These are phyloP conservation scores for Pachyrhynchus sulphureomaculatus DNA, from an alignment of 1,140 invertebrate genomes.

Conservation along the genomic window DNA sequence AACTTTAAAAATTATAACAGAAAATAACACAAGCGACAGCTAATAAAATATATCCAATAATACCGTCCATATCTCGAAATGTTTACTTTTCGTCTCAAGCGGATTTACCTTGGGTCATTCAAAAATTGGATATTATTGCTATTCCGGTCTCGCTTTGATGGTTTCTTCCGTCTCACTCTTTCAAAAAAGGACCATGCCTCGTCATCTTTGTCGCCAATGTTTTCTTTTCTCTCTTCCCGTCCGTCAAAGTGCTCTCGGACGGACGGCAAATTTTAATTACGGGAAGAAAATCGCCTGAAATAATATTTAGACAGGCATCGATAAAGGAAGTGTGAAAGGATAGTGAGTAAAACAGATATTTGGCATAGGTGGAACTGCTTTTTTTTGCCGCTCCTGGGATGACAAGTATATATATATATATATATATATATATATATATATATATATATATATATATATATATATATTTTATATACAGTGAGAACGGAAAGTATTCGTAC, in stretches of 20 bases:
- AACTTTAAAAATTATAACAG: too few species aligned
- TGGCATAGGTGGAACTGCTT: background rate
- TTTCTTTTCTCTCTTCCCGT: conserved; percentile 3
- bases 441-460: too few species aligned
- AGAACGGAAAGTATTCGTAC: too few species aligned
- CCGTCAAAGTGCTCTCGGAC: background rate
- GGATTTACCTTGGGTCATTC: conserved; percentile 22
- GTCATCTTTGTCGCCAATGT: too few species aligned
- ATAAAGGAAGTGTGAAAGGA: conserved; percentile 30
- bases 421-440: too few species aligned
- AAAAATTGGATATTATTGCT: conserved; percentile 15
- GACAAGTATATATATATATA: too few species aligned
- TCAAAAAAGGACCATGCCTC: too few species aligned
- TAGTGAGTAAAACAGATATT: conserved; percentile 17
- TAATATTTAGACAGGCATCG: conserved; percentile 42
- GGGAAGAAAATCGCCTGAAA: conserved; percentile 43
- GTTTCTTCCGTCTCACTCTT: too few species aligned
- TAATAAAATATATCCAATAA: conserved; percentile 22
- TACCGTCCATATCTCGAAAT: conserved; percentile 10
- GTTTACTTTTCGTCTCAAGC: conserved; percentile 35
- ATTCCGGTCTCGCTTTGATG: conserved; percentile 1
- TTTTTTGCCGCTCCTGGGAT: too few species aligned
- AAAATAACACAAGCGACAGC: conserved; percentile 1
- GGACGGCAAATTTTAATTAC: conserved; percentile 40
- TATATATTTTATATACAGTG: too few species aligned